These are phyloP conservation scores for Cosmia pyralina DNA, from an alignment of 2,888 invertebrate genomes.

Conservation along the genomic window DNA sequence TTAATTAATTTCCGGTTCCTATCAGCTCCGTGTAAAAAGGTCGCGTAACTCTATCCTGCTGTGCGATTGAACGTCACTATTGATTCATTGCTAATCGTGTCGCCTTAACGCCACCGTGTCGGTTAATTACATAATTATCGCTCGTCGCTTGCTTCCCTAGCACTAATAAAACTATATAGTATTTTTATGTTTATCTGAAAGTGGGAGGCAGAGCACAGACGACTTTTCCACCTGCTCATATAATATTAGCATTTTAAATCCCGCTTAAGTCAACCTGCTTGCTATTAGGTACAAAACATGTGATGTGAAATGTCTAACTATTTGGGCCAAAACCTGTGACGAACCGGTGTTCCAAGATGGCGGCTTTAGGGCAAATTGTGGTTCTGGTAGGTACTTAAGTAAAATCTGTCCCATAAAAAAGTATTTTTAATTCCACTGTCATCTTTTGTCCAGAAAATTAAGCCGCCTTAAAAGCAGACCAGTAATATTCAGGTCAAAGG, in stretches of 20 bases:
- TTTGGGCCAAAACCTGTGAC: conserved; percentile 2
- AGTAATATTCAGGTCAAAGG: not conserved
- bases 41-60: conserved; percentile 14
- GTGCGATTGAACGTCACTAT: conserved; percentile 26
- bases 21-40: conserved; percentile 16
- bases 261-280: conserved; percentile 5
- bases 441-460: not conserved
- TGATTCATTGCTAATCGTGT: conserved; percentile 50
- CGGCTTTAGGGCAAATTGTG: not conserved
- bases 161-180: conserved; percentile 8
- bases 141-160: conserved; percentile 1
- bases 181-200: not conserved
- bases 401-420: conserved; percentile 4
- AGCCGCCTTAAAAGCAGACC: not conserved
- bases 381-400: not conserved
- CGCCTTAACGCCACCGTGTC: not conserved
- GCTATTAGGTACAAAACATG: not conserved
- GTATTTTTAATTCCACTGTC: not conserved
- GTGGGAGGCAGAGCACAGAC: not conserved
- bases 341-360: not conserved
- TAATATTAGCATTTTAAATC: conserved; percentile 15
- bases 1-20: conserved; percentile 36
- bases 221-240: not conserved
- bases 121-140: conserved; percentile 40
- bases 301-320: not conserved